Conservation (phyloP, 2,797 vertebrate species). For the Alectoris magna region DNA sequence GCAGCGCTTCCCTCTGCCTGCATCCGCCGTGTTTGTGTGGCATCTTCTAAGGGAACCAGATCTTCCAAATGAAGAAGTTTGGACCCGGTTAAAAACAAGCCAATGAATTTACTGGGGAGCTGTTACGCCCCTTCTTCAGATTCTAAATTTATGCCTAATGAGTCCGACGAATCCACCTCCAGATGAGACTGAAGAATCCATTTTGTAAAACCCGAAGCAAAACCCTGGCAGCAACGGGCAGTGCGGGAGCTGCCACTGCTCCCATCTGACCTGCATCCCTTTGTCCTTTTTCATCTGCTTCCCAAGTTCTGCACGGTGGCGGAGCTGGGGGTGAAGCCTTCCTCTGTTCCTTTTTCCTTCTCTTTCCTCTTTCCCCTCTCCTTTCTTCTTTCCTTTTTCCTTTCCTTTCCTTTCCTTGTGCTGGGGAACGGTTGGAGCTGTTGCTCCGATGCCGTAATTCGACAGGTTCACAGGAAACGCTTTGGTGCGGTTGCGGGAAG, state of each 20-base stretch:
- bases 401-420: too few relatives aligned
- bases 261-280: background rate
- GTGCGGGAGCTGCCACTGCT: background rate
- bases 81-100: slow-evolving; percentile 3
- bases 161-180: background rate
- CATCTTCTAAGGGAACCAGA: background rate
- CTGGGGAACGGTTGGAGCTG: too few relatives aligned
- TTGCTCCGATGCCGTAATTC: too few relatives aligned
- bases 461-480: too few relatives aligned
- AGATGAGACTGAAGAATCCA: slow-evolving; percentile 6
- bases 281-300: background rate
- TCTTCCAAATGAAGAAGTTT: background rate
- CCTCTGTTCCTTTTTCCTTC: too few relatives aligned
- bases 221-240: slow-evolving; percentile 11
- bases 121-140: background rate
- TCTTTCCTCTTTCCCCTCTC: too few relatives aligned
- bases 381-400: too few relatives aligned
- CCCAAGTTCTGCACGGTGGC: background rate
- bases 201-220: background rate
- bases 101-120: slow-evolving; percentile 16
- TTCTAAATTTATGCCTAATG: slow-evolving; percentile 2
- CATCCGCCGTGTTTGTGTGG: background rate
- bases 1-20: background rate
- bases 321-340: too few relatives aligned
- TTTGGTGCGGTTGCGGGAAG: too few relatives aligned